Evolutionary conservation across 30 jellyfish, hydroid and myxozoan genomes (phyloP), one percentile per base, ranked within the genome.

Genomic region (Hydra vulgaris): DNA sequence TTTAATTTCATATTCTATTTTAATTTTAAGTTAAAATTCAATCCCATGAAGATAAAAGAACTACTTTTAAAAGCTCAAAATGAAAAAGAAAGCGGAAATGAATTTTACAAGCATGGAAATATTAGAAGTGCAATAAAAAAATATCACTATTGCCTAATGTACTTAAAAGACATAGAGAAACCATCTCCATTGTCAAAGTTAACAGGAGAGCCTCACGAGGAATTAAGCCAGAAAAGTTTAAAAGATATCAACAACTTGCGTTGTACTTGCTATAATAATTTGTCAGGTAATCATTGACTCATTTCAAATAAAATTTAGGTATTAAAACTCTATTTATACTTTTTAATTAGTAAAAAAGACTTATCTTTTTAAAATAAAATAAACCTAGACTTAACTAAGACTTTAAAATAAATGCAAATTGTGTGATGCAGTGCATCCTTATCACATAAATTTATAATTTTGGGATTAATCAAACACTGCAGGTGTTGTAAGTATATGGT

Each of bases 241-340:
- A 24, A 84, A 56, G 72, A 73, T 23, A 81, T 84, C 0, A 54
- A 74, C 17, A 86, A 84, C 7, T 84, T 89, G 18, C 76, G 88
- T 26, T 74, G 89, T 22, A 22, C 70, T 26, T 89, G 96, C 67
- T 84, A 84, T 72, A 89, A 89, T 67, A 89, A 89, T 66, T 75
- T 89, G 18, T 83, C 96, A 74, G 96, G 96, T 85, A 80, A 40
- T 40, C n/a, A n/a, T n/a, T n/a, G n/a, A n/a, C n/a, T n/a, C n/a
- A 40, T 40, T 40, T 40, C 12, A 3, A 40, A 40, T 3, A 40
- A 12, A 12, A 12, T 40, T 40, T 5, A 40, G 61, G 12, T 40
- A 12, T 40, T 26, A 73, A n/a, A n/a, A n/a, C n/a, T n/a, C n/a
- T n/a, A n/a, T n/a, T n/a, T n/a, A n/a, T n/a, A n/a, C n/a, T n/a